A percentile compares a stretch with the other conserved stretches of the same genome.
Evolutionary conservation across 2,797 vertebrate species (phyloP).

Genomic region (Paedocypris micromegethes): DNA sequence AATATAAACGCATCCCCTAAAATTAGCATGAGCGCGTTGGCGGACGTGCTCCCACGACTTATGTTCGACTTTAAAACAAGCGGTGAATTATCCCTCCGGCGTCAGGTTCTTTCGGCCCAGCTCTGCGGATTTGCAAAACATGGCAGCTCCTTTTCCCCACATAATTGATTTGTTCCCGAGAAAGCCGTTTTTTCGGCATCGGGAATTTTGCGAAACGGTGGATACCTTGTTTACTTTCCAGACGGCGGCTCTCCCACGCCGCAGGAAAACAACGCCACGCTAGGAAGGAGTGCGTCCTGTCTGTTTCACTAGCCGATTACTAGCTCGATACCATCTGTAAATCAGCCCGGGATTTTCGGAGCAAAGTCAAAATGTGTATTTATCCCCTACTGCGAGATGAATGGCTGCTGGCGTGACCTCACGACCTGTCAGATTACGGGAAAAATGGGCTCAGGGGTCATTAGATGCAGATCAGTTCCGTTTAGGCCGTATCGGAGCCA

Average conservation of each 20-base stretch:
- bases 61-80: no score
- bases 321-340: slow-evolving; percentile 32
- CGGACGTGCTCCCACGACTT: no score
- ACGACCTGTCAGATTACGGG: slow-evolving; percentile 68
- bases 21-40: no score
- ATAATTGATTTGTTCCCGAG: slow-evolving; percentile 16
- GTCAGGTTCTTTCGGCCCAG: neutral
- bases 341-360: slow-evolving; percentile 55
- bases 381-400: slow-evolving; percentile 64
- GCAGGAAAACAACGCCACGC: neutral
- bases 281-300: slow-evolving; percentile 28
- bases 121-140: neutral
- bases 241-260: slow-evolving; percentile 18
- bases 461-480: slow-evolving; percentile 62
- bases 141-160: slow-evolving; percentile 21
- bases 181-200: slow-evolving; percentile 10
- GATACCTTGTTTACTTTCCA: slow-evolving; percentile 20
- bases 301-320: slow-evolving; percentile 10
- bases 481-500: slow-evolving; percentile 56
- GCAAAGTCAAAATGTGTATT: slow-evolving; percentile 57
- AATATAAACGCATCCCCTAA: neutral
- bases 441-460: slow-evolving; percentile 69
- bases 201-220: slow-evolving; percentile 5
- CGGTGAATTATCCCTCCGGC: no score
- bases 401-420: slow-evolving; percentile 57